Base-by-base conservation (phyloP, 2,113 vertebrate genomes). In the Corythornis vintsioides region DNA sequence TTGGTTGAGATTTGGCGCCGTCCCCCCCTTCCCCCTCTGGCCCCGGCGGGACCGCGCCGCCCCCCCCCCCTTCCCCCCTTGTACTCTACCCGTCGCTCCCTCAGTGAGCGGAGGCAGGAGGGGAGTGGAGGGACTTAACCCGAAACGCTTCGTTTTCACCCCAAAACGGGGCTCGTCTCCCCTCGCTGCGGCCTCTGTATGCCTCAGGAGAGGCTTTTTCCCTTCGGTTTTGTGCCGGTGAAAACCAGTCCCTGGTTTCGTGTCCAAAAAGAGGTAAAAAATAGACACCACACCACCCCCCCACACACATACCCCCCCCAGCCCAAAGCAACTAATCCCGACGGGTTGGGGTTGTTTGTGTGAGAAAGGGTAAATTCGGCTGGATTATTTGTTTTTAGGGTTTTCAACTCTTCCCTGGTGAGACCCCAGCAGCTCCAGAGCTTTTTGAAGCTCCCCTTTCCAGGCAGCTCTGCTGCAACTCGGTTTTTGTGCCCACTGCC, bases 401-500 rank as follows among this genome's bases (percentile, higher is more conserved):
- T 38, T 38, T 38, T 38, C 38, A 38, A 38, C 38, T 38, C 7
- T 8, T 60, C 9, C 22, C 13, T 6, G 3, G 28, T 70, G 85
- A 52, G n/a, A 66, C 3, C 19, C 6, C 2, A 1, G 15, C 16
- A 45, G 28, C 11, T 13, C 15, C 14, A 19, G 24, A 35, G 10
- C 7, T 29, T 7, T 11, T 43, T 4, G 6, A 52, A 38, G 11
- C 10, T 0, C 11, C 4, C 22, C 4, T 15, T 74, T 56, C 9
- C 16, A 16, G 15, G 38, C n/a, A n/a, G 42, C 11, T 61, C 0
- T 14, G 11, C 28, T 65, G 53, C 48, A 3, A 0, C 1, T 2
- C 13, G 20, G 11, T 52, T 66, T 5, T 1, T 4, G 1, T 1
- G 7, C 9, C 6, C 28, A 7, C 26, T 24, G 7, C 40, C 31